Evolutionary conservation across 1,140 invertebrate species (phyloP).

Genomic region (Drosophila santomea): DNA sequence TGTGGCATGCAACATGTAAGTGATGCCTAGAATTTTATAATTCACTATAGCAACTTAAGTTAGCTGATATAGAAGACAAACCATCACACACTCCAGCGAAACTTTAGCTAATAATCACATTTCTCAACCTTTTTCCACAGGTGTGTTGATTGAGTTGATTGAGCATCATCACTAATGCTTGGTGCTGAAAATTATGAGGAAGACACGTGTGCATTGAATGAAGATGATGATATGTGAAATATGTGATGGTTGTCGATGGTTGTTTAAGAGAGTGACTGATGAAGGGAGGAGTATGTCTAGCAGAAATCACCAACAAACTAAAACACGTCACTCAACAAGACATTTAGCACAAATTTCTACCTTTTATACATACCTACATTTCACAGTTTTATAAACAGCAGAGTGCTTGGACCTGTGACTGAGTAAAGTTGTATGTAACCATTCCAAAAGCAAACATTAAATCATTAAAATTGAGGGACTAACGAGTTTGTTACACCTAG

Average conservation of each 20-base stretch:
- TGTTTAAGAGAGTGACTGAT: slow-evolving; percentile 41
- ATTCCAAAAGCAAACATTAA: slow-evolving; percentile 49
- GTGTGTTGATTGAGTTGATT: slow-evolving; percentile 55
- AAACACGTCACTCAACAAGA: slow-evolving; percentile 17
- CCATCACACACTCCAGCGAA: neutral
- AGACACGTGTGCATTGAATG: slow-evolving; percentile 53
- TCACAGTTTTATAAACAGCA: slow-evolving; percentile 15
- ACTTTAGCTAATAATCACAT: slow-evolving; percentile 29
- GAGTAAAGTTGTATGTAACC: slow-evolving; percentile 51
- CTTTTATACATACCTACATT: slow-evolving; percentile 50
- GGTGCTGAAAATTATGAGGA: slow-evolving; percentile 50
- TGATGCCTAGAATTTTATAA: slow-evolving; percentile 49
- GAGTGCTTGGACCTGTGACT: slow-evolving; percentile 54
- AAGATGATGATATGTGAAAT: slow-evolving; percentile 22
- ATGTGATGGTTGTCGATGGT: slow-evolving; percentile 60
- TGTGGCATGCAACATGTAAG: slow-evolving; percentile 73
- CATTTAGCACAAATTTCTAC: slow-evolving; percentile 65
- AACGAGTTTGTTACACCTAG: slow-evolving; percentile 35
- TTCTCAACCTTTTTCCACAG: slow-evolving; percentile 53
- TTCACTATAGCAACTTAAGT: slow-evolving; percentile 13
- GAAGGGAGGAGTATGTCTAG: slow-evolving; percentile 11
- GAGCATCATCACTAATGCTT: neutral
- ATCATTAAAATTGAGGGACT: slow-evolving; percentile 12
- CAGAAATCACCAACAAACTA: slow-evolving; percentile 35
- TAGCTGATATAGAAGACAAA: slow-evolving; percentile 23